Evolutionary conservation across 2,888 invertebrate species (phyloP), one percentile per base, ranked within the genome.

Genomic region (Leptarthrus brevirostris): DNA sequence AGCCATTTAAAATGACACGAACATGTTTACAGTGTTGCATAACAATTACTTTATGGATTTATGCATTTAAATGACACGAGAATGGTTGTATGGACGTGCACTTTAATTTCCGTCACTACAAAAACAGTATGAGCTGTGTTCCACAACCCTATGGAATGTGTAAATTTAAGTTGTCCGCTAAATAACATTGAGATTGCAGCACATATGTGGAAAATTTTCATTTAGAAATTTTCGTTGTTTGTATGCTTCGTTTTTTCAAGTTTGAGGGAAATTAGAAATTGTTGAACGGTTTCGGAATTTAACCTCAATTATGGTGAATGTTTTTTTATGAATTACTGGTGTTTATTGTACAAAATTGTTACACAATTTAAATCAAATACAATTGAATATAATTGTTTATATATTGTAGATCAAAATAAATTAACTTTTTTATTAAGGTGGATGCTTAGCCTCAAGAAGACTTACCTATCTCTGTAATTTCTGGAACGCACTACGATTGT

Each of bases 41-140:
- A 74, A 64, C 74, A 74, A 74, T 74, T 74, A 74, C 70, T 56
- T 69, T 54, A 54, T 74, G 70, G 74, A 74, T 74, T 74, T 69
- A 74, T 74, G 69, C 74, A 74, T 70, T 74, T 69, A 70, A 74
- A 74, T 70, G 64, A 69, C 74, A 58, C 53, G 58, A 74, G 56
- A 70, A 69, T 70, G 73, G 64, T 44, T 69, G 34, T 54, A 64
- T 56, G 70, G 58, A 74, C 70, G 74, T 74, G 74, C 74, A 74
- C 70, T 74, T 74, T 74, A 74, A 74, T 74, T 74, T 74, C 64
- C 74, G 64, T 74, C 74, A 56, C 30, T 30, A 20, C 69, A 64
- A 64, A 64, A 49, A 64, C 22, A 22, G 24, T 44, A 64, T 44
- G 40, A 40, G 6, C 61, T 61, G 36, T 61, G 40, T 8, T 3